phyloP scores from a whole-genome alignment of 2,888 invertebrate species.

The Podotricha telesiphe region DNA sequence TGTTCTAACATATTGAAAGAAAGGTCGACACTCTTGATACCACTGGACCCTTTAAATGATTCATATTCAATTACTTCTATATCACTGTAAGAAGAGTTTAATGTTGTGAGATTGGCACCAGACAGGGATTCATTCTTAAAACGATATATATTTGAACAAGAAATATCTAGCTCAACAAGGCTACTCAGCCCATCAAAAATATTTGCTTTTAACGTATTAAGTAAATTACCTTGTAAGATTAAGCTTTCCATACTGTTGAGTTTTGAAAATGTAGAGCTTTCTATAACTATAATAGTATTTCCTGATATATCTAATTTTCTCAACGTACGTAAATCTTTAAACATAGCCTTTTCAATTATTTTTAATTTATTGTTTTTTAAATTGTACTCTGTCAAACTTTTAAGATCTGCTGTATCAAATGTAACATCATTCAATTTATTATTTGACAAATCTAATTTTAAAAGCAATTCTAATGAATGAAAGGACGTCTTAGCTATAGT shows the following conservation, averaged over 20 bases:
- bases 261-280: constrained; percentile 30
- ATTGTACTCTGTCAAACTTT: constrained; percentile 31
- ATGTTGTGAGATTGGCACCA: constrained; percentile 1
- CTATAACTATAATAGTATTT: constrained; percentile 32
- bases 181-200: constrained; percentile 26
- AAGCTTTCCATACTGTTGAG: constrained; percentile 28
- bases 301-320: constrained; percentile 31
- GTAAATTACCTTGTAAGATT: constrained; percentile 30
- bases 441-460: constrained; percentile 36
- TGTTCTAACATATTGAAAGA: constrained; percentile 33
- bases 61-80: constrained; percentile 36
- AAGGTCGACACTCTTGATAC: constrained; percentile 33
- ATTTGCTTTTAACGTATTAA: constrained; percentile 21
- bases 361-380: constrained; percentile 35
- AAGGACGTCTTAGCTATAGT: constrained; percentile 32
- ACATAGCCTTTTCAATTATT: constrained; percentile 25
- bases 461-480: constrained; percentile 24
- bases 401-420: constrained; percentile 33
- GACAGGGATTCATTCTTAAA: constrained; percentile 32
- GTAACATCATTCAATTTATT: constrained; percentile 31
- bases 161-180: constrained; percentile 20
- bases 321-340: constrained; percentile 26
- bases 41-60: constrained; percentile 28
- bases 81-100: constrained; percentile 32
- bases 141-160: constrained; percentile 21